These are phyloP conservation scores for Drosophila biarmipes DNA, from an alignment of 1,140 invertebrate genomes.

Conservation along the genomic window DNA sequence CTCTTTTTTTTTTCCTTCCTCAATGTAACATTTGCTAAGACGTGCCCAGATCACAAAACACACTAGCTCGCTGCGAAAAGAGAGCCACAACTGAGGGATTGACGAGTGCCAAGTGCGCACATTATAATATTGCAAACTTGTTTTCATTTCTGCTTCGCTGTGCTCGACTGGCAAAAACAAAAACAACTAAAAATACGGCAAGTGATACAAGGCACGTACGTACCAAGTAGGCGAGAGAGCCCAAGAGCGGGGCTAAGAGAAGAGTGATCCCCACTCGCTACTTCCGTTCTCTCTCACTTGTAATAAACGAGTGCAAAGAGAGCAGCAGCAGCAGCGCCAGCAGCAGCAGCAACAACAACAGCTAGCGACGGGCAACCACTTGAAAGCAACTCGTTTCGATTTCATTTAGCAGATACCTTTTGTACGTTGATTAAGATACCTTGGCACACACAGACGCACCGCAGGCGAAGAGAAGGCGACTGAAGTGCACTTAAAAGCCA, in stretches of 20 bases:
- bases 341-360: conserved; percentile 39
- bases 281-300: conserved; percentile 55
- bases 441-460: conserved; percentile 65
- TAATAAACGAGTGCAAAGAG: conserved; percentile 73
- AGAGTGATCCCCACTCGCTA: conserved; percentile 64
- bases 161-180: conserved; percentile 64
- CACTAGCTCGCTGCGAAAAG: conserved; percentile 7
- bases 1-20: conserved; percentile 6
- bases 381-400: conserved; percentile 84
- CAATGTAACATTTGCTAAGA: conserved; percentile 54
- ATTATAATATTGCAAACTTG: conserved; percentile 83
- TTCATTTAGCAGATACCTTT: conserved; percentile 84
- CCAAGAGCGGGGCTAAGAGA: conserved; percentile 22
- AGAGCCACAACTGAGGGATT: conserved; percentile 40
- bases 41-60: conserved; percentile 49
- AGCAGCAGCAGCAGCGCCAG: conserved; percentile 55
- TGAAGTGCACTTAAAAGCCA: conserved; percentile 39
- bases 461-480: conserved; percentile 60
- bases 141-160: conserved; percentile 66
- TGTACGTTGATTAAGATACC: conserved; percentile 84
- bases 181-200: conserved; percentile 39
- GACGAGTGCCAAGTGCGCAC: conserved; percentile 76
- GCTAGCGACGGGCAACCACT: conserved; percentile 74
- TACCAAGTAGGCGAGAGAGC: conserved; percentile 61
- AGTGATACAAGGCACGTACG: conserved; percentile 80